These are phyloP conservation scores for Chloroclysta siterata DNA, from an alignment of 2,888 invertebrate species.

Conservation along the genomic window DNA sequence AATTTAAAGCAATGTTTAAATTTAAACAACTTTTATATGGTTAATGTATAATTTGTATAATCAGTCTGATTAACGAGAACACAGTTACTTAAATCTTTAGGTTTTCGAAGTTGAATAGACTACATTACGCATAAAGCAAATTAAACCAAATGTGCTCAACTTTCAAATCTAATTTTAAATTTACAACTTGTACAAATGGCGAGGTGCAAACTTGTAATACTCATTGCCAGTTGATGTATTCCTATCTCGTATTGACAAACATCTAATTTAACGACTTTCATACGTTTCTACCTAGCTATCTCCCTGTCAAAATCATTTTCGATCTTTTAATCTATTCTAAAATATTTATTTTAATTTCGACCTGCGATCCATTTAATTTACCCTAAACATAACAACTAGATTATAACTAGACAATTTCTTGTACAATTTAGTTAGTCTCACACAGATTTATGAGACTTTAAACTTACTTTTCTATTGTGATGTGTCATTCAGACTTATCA, in stretches of 20 bases:
- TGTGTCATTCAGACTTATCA: slow-evolving; percentile 3
- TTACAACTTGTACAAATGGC: slow-evolving; percentile 9
- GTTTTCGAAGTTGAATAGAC: slow-evolving; percentile 14
- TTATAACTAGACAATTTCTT: slow-evolving; percentile 29
- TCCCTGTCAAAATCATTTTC: slow-evolving; percentile 6
- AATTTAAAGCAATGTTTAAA: too few species aligned
- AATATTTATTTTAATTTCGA: slow-evolving; percentile 26
- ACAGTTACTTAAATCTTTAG: neutral
- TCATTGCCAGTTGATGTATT: slow-evolving; percentile 9
- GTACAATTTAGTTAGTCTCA: neutral
- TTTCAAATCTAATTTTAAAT: slow-evolving; percentile 7
- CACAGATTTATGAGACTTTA: neutral
- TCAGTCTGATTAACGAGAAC: neutral
- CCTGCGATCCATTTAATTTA: slow-evolving; percentile 34
- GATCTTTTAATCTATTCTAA: slow-evolving; percentile 11
- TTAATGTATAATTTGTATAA: neutral
- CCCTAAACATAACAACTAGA: slow-evolving; percentile 13
- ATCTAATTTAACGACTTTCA: slow-evolving; percentile 12
- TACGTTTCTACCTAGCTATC: slow-evolving; percentile 21
- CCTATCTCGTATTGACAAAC: slow-evolving; percentile 3
- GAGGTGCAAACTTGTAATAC: slow-evolving; percentile 11
- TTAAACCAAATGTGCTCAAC: slow-evolving; percentile 11
- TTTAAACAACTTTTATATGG: too few species aligned
- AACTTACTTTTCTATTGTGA: slow-evolving; percentile 6
- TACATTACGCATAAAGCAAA: slow-evolving; percentile 1